phyloP scores from a whole-genome alignment of 2,113 vertebrate species.

The Chamaea fasciata region DNA sequence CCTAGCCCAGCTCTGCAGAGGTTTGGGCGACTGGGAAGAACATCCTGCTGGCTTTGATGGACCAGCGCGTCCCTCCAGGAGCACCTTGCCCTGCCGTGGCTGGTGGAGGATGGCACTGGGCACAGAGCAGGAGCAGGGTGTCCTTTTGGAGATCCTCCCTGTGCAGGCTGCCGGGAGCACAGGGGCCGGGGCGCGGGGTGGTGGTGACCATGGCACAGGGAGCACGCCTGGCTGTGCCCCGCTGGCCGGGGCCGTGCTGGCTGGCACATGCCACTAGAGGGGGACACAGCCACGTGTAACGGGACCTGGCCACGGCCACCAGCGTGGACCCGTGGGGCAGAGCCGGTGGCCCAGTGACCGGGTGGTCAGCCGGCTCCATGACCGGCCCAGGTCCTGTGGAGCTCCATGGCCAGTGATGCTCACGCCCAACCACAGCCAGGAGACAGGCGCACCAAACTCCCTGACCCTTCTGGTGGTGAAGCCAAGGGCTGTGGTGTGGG shows the following conservation, averaged over 20 bases:
- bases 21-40: neutral
- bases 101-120: rapidly evolving
- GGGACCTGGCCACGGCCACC: neutral
- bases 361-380: rapidly evolving
- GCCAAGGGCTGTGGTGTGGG: neutral
- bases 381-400: rapidly evolving
- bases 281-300: conserved; percentile 33
- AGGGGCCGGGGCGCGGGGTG: neutral
- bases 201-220: neutral
- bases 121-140: rapidly evolving
- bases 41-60: rapidly evolving
- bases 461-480: neutral
- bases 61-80: neutral
- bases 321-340: neutral
- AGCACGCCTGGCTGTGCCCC: rapidly evolving
- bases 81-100: neutral
- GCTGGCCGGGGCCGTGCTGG: neutral
- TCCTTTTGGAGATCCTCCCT: neutral
- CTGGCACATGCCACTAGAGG: conserved; percentile 53
- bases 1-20: neutral
- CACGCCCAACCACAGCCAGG: neutral
- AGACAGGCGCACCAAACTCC: rapidly evolving
- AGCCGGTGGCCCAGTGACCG: neutral
- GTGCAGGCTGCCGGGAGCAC: neutral
- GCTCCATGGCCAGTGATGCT: neutral